Base-by-base conservation (phyloP, 2,888 invertebrate genomes). In the Morpho deidamia region DNA sequence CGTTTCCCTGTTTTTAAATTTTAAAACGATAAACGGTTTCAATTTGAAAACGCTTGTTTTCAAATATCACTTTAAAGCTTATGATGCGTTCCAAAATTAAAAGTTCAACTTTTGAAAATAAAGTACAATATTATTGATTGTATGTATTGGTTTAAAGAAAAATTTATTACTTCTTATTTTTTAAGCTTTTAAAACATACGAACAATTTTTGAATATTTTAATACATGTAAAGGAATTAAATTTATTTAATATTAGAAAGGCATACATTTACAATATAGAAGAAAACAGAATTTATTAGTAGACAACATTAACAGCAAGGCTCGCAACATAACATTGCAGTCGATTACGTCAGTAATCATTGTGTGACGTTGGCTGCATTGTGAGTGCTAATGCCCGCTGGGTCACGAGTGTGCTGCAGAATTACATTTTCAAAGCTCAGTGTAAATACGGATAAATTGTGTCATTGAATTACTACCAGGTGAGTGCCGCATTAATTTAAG, bases 321-420 rank as follows among this genome's bases (percentile, higher is more conserved):
- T 56, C 42, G 54, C 59, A 50, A 59, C 51, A 40, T 52, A 44
- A 42, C 32, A 42, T 38, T 42, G 1, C 1, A 52, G 44, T 37
- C 49, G 44, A 48, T 52, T 50, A 60, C 53, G 62, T 62, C 60
- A 23, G 23, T 23, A 23, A 23, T 23, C 23, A 62, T 39, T 50
- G 52, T 45, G 70, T 68, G 62, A 77, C 63, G 77, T 85, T 86
- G 86, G 81, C 73, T 72, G 68, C 66, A 68, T 70, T 74, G 83
- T 60, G 60, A 76, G 82, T 83, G 83, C 68, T 82, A 84, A 83
- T 84, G 83, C 81, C 81, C 83, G 83, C 77, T 72, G 64, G 74
- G 83, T 87, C 85, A 85, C 86, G 85, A 85, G 83, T 83, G 81
- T 68, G 72, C 72, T 68, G 68, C 65, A 62, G 61, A 67, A 63